These are phyloP conservation scores for Spialia ferax DNA, from an alignment of 2,888 invertebrate genomes.

Conservation along the genomic window DNA sequence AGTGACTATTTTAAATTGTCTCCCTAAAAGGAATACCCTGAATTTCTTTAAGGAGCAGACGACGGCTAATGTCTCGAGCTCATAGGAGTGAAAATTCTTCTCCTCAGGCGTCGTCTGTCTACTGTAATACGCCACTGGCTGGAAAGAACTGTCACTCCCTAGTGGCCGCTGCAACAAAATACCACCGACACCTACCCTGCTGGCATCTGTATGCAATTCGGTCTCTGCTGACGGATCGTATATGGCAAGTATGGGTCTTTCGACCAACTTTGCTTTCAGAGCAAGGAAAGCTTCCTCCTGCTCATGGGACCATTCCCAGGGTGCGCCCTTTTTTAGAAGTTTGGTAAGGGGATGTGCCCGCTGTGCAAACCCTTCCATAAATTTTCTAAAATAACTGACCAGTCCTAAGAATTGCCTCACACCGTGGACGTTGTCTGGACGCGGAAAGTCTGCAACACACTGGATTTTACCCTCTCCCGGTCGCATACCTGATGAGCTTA, in stretches of 20 bases:
- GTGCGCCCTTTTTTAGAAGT: conserved; percentile 38
- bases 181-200: conserved; percentile 50
- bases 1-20: conserved; percentile 42
- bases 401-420: background rate
- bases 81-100: conserved; percentile 38
- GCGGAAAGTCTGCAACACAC: background rate
- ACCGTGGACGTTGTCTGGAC: background rate
- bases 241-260: conserved; percentile 45
- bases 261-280: background rate
- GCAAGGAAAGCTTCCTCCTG: conserved; percentile 8
- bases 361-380: conserved; percentile 40
- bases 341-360: conserved; percentile 40
- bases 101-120: conserved; percentile 11
- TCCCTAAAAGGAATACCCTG: conserved; percentile 13
- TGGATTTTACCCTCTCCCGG: background rate
- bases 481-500: conserved; percentile 18
- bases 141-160: background rate
- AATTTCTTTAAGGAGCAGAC: conserved; percentile 41
- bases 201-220: conserved; percentile 58
- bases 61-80: conserved; percentile 60
- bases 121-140: conserved; percentile 14
- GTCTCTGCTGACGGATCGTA: conserved; percentile 46
- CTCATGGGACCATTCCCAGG: conserved; percentile 44
- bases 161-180: background rate
- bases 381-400: conserved; percentile 44